phyloP scores from a whole-genome alignment of 2,888 invertebrate species.

The Mimumesa dahlbomi region DNA sequence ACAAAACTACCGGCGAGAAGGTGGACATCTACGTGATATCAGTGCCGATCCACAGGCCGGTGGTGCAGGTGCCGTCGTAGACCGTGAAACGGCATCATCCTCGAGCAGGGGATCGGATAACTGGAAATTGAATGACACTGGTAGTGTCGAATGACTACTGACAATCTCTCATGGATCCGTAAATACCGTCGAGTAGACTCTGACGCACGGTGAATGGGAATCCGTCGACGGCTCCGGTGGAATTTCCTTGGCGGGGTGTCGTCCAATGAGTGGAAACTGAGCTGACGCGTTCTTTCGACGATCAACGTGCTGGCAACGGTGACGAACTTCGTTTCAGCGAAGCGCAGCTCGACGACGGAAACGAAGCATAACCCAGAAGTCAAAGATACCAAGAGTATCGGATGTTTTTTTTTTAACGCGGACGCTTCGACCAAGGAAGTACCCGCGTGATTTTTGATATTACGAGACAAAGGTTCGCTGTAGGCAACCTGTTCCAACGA shows the following conservation, averaged over 20 bases:
- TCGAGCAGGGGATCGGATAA: conserved; percentile 30
- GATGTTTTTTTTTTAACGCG: too few relatives aligned
- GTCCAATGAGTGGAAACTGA: not conserved
- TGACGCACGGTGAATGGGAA: not conserved
- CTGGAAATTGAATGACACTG: conserved; percentile 26
- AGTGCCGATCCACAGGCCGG: conserved; percentile 77
- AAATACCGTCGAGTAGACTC: not conserved
- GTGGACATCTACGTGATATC: conserved; percentile 81
- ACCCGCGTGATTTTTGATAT: too few relatives aligned
- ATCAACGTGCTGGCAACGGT: too few relatives aligned
- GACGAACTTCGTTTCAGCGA: too few relatives aligned
- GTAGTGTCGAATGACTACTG: conserved; percentile 9
- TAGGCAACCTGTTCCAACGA: too few relatives aligned
- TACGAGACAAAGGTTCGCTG: too few relatives aligned
- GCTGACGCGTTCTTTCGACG: too few relatives aligned
- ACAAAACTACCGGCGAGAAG: conserved; percentile 75
- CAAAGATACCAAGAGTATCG: too few relatives aligned
- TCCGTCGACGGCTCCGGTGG: not conserved
- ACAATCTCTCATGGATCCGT: conserved; percentile 11
- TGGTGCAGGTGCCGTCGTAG: conserved; percentile 68
- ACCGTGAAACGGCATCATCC: not conserved
- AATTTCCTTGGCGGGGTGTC: conserved; percentile 38
- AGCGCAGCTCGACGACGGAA: too few relatives aligned
- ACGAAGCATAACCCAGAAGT: too few relatives aligned
- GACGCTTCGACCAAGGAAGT: too few relatives aligned